Conservation (phyloP, 2,113 vertebrate genomes). For the Cavia aperea region DNA sequence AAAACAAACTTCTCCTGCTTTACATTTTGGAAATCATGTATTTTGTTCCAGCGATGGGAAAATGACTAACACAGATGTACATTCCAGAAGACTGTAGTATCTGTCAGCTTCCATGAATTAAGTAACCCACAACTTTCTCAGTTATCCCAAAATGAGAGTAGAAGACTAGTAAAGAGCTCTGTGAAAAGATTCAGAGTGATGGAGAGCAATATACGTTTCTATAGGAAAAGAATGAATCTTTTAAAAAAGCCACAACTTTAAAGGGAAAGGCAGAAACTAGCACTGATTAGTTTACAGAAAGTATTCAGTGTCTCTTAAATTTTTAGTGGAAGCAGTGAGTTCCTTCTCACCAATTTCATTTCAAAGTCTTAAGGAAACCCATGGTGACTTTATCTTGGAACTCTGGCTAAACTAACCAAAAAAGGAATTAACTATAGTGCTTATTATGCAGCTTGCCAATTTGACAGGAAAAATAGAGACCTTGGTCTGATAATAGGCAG, state of each 20-base stretch:
- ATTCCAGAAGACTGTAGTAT: not conserved
- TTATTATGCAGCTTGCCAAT: not conserved
- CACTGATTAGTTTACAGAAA: not conserved
- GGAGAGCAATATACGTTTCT: not conserved
- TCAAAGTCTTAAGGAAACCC: not conserved
- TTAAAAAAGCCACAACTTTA: not conserved
- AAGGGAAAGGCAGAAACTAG: not conserved
- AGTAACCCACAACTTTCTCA: not conserved
- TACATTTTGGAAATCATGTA: not conserved
- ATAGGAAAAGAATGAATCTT: not conserved
- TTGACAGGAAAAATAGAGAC: not conserved
- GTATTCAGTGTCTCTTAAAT: not conserved
- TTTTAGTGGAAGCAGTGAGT: not conserved
- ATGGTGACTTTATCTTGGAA: not conserved
- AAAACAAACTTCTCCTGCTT: not conserved
- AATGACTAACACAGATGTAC: not conserved
- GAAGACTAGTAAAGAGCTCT: constrained; percentile 4
- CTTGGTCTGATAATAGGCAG: not conserved
- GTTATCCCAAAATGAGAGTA: not conserved
- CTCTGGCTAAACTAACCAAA: not conserved
- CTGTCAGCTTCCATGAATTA: not conserved
- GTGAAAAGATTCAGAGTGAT: not conserved
- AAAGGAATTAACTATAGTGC: not conserved
- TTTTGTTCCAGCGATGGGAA: not conserved
- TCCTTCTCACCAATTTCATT: not conserved